Base-by-base conservation (phyloP, 2,113 vertebrate species). In the Nettapus auritus region DNA sequence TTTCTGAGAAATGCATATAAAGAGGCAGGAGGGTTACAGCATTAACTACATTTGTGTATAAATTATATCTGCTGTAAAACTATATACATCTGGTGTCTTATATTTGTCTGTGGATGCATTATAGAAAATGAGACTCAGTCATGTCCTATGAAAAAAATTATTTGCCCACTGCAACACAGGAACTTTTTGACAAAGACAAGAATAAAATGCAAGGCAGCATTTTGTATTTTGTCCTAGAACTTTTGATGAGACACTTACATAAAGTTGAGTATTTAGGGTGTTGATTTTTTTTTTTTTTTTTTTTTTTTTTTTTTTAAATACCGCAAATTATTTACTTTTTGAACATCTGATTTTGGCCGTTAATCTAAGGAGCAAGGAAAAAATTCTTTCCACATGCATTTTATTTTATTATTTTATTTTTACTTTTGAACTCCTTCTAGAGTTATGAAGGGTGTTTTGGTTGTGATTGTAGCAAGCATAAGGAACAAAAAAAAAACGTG, bases 371-470 rank as follows among this genome's bases (percentile, higher is more conserved):
- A 79, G 55, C 3, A 62, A 63, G 33, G 10, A 34, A 67, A 67
- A 88, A 8, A 1, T 28, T 57, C 28, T 48, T 26, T n/a, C 21
- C 29, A 11, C 1, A n/a, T n/a, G 0, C 46, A 6, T 14, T 20
- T 38, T 4, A 12, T 44, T 44, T 44, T 44, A 44, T 44, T 44
- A 44, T 46, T 46, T n/a, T 62, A 34, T 36, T 28, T 9, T n/a
- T 28, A 21, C 81, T 84, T 84, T 85, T 22, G 26, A 63, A 34
- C 34, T 4, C 18, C 53, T 66, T 21, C 8, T 67, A 6, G 29
- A 28, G 7, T 88, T 80, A 20, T 12, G 29, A 84, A 78, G 12
- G 13, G 12, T 56, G 9, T 26, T 74, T 70, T 69, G 15, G 6
- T 56, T n/a, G 34, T 38, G 60, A 42, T 13, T 85, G 29, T 22